phyloP scores from a whole-genome alignment of 2,113 vertebrate genomes.

The Pavo muticus region DNA sequence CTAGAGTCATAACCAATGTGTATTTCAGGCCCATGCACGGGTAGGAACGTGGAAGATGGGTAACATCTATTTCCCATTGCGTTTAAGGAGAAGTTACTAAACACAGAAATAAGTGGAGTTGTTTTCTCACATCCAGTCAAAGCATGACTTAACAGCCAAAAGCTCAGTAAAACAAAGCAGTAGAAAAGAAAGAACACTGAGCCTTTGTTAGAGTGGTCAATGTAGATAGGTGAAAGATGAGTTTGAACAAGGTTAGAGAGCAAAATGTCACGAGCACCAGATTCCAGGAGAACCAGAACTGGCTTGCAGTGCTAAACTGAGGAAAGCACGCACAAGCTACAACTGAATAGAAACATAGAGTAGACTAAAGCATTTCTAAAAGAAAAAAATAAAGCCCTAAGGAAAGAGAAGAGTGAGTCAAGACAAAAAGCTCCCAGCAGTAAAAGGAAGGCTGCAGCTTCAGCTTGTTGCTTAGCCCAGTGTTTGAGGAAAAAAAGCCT shows the following conservation, averaged over 20 bases:
- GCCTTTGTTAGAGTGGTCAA: background rate
- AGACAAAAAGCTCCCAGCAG: background rate
- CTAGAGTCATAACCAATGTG: background rate
- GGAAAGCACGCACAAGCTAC: constrained; percentile 1
- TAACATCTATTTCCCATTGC: background rate
- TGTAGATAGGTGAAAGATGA: background rate
- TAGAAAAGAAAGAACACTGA: background rate
- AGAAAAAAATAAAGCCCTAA: background rate
- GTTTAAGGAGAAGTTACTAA: background rate
- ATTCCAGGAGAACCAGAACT: constrained; percentile 19
- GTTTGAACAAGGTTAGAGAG: background rate
- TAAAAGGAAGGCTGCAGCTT: background rate
- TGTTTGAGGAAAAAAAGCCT: background rate
- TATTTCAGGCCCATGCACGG: background rate
- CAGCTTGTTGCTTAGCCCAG: background rate
- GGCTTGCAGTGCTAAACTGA: constrained; percentile 20
- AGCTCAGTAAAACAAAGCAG: background rate
- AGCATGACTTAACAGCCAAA: background rate
- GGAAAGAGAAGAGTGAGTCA: background rate
- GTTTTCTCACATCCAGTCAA: background rate
- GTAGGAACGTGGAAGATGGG: background rate
- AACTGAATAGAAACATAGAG: constrained; percentile 23
- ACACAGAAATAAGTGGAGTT: background rate
- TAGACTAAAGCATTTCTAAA: background rate
- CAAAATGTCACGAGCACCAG: background rate